Percentiles rank a stretch among this genome's conserved stretches.
Conservation (phyloP, 2,888 invertebrate species). For the Hyposoter didymator region DNA sequence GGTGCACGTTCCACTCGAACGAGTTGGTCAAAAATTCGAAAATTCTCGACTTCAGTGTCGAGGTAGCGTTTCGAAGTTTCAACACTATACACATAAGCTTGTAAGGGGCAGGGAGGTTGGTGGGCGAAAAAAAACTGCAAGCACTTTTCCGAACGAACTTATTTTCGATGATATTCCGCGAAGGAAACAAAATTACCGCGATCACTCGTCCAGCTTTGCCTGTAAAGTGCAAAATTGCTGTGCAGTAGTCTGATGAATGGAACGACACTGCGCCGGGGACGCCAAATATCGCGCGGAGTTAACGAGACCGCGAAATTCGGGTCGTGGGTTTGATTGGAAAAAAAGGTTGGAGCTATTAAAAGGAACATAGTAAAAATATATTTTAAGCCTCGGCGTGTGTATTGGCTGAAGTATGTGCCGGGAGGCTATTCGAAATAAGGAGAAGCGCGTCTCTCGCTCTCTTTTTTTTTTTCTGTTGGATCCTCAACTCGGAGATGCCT, state of each 20-base stretch:
- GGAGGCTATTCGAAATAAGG: slow-evolving; percentile 30
- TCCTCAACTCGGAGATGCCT: slow-evolving; percentile 36
- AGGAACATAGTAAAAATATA: not conserved
- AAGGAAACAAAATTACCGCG: too few species aligned
- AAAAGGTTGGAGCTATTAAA: not conserved
- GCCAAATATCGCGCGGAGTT: not conserved
- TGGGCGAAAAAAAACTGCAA: not conserved
- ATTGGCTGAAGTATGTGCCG: slow-evolving; percentile 44
- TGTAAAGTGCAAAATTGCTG: not conserved
- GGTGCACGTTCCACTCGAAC: not conserved
- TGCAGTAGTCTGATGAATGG: not conserved
- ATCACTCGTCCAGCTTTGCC: not conserved
- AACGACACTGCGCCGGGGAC: not conserved
- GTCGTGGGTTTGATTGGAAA: not conserved
- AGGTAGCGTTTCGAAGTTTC: not conserved
- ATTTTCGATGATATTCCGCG: too few species aligned
- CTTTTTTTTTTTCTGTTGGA: slow-evolving; percentile 11
- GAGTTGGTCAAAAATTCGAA: not conserved
- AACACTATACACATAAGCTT: not conserved
- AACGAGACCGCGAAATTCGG: not conserved
- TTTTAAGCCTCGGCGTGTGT: slow-evolving; percentile 11
- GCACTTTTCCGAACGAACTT: not conserved
- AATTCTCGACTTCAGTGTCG: not conserved
- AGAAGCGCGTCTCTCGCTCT: slow-evolving; percentile 7
- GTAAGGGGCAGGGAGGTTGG: not conserved